These are phyloP conservation scores for Trichoplusia ni DNA, from an alignment of 1,140 invertebrate genomes.

Conservation along the genomic window DNA sequence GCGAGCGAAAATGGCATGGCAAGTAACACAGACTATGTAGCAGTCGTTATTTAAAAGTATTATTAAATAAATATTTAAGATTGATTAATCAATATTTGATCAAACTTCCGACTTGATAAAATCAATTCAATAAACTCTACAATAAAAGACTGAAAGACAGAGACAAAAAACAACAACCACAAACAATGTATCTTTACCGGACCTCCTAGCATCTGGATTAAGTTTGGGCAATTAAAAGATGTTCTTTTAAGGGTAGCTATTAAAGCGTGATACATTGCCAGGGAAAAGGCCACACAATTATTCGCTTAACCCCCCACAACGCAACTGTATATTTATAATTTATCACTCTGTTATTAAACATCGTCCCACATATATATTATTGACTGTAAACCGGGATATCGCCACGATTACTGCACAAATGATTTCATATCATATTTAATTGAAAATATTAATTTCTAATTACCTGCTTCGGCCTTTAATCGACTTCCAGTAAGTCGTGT, in stretches of 20 bases:
- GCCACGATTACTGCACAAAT: constrained; percentile 48
- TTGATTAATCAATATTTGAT: too few relatives aligned
- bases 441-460: constrained; percentile 62
- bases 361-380: constrained; percentile 65
- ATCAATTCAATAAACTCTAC: too few relatives aligned
- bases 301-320: constrained; percentile 61
- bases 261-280: constrained; percentile 60
- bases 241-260: constrained; percentile 70
- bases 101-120: too few relatives aligned
- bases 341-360: constrained; percentile 64
- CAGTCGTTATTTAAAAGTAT: too few relatives aligned
- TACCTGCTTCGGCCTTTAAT: constrained; percentile 43
- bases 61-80: too few relatives aligned
- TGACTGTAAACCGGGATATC: constrained; percentile 42
- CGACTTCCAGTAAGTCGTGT: not conserved
- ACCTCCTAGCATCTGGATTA: constrained; percentile 59
- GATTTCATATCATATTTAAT: constrained; percentile 40
- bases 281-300: constrained; percentile 41
- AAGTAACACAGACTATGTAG: too few relatives aligned
- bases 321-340: constrained; percentile 51
- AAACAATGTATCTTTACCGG: constrained; percentile 21
- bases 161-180: not conserved
- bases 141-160: too few relatives aligned
- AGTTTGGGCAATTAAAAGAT: constrained; percentile 68
- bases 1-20: too few relatives aligned